Evolutionary conservation across 2,888 invertebrate genomes (phyloP), one percentile per base, ranked within the genome.

Genomic region (Heliconius charithonia): DNA sequence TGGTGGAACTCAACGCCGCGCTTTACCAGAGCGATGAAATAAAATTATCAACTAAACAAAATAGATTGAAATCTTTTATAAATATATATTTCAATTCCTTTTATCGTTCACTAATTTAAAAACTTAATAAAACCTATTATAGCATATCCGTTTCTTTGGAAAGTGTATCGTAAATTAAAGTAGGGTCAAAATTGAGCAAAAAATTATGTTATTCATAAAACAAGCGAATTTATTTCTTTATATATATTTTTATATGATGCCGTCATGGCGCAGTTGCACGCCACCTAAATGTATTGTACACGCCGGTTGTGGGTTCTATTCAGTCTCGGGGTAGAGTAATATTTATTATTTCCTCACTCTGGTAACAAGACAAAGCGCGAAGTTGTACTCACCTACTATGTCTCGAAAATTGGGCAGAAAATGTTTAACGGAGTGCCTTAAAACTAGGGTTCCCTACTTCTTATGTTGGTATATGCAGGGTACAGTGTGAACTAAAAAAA

Each of bases 161-260:
- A 59, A 59, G n/a, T n/a, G n/a, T 59, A 59, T 59, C 59, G 59
- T 59, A n/a, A 59, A n/a, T 59, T 59, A n/a, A n/a, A n/a, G n/a
- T 59, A n/a, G 59, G 59, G 59, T n/a, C 59, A 59, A n/a, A n/a
- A 59, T n/a, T 59, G n/a, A 12, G 59, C 59, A 59, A 59, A 59
- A 59, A 59, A 59, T 59, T 3, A n/a, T 59, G 59, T n/a, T 59
- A n/a, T n/a, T 59, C 59, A 59, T 59, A 59, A 59, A 59, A 59
- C 3, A 59, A 59, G n/a, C n/a, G n/a, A 59, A 59, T 12, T 59
- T 59, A 59, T 22, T 59, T 1, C n/a, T 12, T n/a, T 4, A n/a
- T 59, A 59, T 59, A 32, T 9, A 32, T 45, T 45, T 45, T 59
- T 59, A n/a, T n/a, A 59, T 3, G 59, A n/a, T 10, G 10, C n/a